Base-by-base conservation (phyloP, 2,888 invertebrate species). In the Magallana nippona region DNA sequence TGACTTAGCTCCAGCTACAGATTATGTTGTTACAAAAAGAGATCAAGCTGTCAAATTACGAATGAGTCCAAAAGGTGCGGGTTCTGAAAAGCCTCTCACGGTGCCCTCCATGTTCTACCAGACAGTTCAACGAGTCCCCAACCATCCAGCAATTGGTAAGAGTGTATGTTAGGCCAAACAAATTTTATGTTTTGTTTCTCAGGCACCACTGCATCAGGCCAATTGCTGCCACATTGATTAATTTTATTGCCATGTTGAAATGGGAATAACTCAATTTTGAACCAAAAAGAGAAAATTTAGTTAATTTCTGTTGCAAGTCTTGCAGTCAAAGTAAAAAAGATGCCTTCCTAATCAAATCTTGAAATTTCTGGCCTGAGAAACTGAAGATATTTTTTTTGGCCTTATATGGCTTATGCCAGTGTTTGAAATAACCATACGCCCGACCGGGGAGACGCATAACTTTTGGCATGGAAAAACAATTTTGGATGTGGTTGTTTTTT, bases 61-160 rank as follows among this genome's bases (percentile, higher is more conserved):
- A 0, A 87, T 91, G 89, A 60, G 82, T 15, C 86, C 86, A 10
- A 88, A 83, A 8, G 91, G 91, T 0, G 81, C 86, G 0, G 84
- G 83, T 1, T 86, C 90, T 22, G 86, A 87, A 11, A 86, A 86
- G 58, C 92, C 93, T 10, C 83, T 89, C 27, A 91, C 93, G 8
- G 84, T 93, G 0, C 88, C 90, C 11, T 87, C 91, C 0, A 57
- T 91, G 79, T 87, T 93, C 27, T 81, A 85, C n/a, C 83, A 88
- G 0, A 91, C 91, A 5, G 90, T 88, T 10, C 77, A 90, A 81
- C 89, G 86, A 60, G 80, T 87, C 55, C 91, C 92, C 27, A 88
- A 91, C 78, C 79, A 85, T 22, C 55, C 86, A 10, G 93, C 93
- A 10, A 60, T 93, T 55, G 91, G 93, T 93, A 84, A 86, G 88